Evolutionary conservation across 1,140 invertebrate species (phyloP).

Genomic region (Neodiprion lecontei): DNA sequence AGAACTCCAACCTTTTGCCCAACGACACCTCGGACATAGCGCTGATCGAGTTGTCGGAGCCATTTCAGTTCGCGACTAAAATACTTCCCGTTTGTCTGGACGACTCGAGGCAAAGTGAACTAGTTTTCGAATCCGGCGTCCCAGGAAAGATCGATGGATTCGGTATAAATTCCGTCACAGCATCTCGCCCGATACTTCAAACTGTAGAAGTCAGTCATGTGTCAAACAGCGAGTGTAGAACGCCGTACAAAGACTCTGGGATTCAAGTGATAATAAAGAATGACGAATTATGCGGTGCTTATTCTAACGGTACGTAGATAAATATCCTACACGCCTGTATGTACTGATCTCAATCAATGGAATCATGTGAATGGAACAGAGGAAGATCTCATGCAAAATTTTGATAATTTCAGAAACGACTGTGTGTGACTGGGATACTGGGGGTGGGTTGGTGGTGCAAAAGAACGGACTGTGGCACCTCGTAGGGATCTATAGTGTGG

Average conservation of each 20-base stretch:
- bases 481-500: slow-evolving; percentile 53
- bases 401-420: slow-evolving; percentile 45
- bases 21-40: slow-evolving; percentile 53
- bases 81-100: slow-evolving; percentile 53
- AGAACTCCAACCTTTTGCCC: slow-evolving; percentile 44
- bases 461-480: slow-evolving; percentile 46
- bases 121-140: slow-evolving; percentile 38
- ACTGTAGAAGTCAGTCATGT: slow-evolving; percentile 49
- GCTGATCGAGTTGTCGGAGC: slow-evolving; percentile 41
- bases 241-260: slow-evolving; percentile 19
- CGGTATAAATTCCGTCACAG: slow-evolving; percentile 45
- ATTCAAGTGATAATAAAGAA: slow-evolving; percentile 42
- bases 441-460: slow-evolving; percentile 52
- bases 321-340: slow-evolving; percentile 5
- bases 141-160: slow-evolving; percentile 53
- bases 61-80: slow-evolving; percentile 44
- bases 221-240: slow-evolving; percentile 37
- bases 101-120: slow-evolving; percentile 16
- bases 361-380: neutral
- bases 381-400: neutral
- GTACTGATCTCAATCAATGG: too few relatives aligned
- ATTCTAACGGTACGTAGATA: slow-evolving; percentile 48
- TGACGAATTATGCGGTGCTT: slow-evolving; percentile 58
- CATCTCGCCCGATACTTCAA: slow-evolving; percentile 45
- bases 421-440: slow-evolving; percentile 57